These are phyloP conservation scores for Calephelis virginiensis DNA, from an alignment of 1,140 invertebrate genomes.

Conservation along the genomic window DNA sequence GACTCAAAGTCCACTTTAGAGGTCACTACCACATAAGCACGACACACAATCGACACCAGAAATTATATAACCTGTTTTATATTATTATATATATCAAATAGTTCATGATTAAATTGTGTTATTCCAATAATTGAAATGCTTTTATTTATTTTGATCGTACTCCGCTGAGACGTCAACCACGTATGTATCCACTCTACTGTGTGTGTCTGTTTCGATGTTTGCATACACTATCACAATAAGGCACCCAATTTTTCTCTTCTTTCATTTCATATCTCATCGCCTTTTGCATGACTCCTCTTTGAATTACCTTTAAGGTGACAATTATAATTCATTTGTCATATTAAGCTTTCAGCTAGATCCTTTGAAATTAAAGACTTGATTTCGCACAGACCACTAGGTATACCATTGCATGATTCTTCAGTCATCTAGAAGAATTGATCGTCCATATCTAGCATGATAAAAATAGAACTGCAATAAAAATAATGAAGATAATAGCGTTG, in stretches of 20 bases:
- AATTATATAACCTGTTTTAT: constrained; percentile 77
- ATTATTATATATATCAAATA: constrained; percentile 74
- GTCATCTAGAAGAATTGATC: not conserved
- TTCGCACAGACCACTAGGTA: not conserved
- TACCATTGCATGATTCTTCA: constrained; percentile 12
- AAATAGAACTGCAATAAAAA: not conserved
- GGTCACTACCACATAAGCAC: constrained; percentile 69
- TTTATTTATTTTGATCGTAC: constrained; percentile 78
- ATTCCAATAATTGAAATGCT: constrained; percentile 76
- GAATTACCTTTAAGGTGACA: not conserved
- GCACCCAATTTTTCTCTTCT: constrained; percentile 53
- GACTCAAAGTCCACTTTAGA: constrained; percentile 47
- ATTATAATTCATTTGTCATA: constrained; percentile 6
- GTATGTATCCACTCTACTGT: constrained; percentile 76
- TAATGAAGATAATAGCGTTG: not conserved
- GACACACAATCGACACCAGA: constrained; percentile 73
- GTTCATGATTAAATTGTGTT: constrained; percentile 78
- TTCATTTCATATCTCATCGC: constrained; percentile 60
- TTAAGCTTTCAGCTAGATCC: constrained; percentile 9
- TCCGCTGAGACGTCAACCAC: constrained; percentile 75
- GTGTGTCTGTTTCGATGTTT: constrained; percentile 77
- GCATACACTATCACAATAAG: constrained; percentile 69
- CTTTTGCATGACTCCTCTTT: constrained; percentile 60
- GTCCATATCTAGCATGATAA: not conserved
- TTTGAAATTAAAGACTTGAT: constrained; percentile 1